Evolutionary conservation across 1,140 invertebrate genomes (phyloP).

Genomic region (Propsilocerus akamusi): DNA sequence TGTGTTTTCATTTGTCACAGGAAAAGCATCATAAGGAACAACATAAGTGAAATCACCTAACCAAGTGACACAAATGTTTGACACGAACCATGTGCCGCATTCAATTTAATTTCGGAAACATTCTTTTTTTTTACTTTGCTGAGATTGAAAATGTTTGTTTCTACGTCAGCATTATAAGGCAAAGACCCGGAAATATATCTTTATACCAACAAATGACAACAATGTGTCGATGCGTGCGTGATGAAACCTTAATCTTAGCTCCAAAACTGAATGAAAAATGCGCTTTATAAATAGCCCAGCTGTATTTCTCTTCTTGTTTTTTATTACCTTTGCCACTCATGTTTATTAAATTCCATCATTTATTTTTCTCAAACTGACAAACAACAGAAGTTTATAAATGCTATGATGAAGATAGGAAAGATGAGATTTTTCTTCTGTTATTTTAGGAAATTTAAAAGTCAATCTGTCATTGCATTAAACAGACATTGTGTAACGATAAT

Average conservation of each 20-base stretch:
- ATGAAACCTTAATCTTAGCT: background rate
- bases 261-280: no score
- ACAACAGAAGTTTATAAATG: no score
- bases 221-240: background rate
- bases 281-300: no score
- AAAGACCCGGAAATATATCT: constrained; percentile 2
- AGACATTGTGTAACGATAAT: no score
- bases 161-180: no score
- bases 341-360: background rate
- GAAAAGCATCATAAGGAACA: background rate
- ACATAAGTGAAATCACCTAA: background rate
- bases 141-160: no score
- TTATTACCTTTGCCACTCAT: background rate
- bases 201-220: background rate
- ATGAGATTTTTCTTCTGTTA: no score
- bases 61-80: constrained; percentile 1
- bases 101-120: no score
- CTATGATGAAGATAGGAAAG: no score
- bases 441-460: no score
- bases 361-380: background rate
- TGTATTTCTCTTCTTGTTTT: background rate
- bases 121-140: no score
- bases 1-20: background rate
- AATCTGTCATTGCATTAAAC: no score
- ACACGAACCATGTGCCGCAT: constrained; percentile 1